Evolutionary conservation across 2,888 invertebrate genomes (phyloP), one percentile per base, ranked within the genome.

Genomic region (Callosobruchus maculatus): DNA sequence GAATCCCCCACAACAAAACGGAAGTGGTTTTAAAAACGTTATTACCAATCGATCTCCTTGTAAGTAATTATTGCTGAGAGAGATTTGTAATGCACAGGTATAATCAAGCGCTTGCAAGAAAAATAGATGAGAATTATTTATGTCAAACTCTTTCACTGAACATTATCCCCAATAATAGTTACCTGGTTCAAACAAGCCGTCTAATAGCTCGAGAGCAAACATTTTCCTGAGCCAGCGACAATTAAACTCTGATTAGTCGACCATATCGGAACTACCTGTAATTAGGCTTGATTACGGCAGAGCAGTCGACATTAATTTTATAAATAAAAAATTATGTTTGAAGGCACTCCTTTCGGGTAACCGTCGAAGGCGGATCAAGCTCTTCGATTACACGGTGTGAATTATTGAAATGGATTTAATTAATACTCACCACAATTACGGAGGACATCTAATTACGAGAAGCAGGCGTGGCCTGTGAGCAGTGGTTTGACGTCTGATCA

Each of bases 221-320:
- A 49, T 49, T 49, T 49, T 49, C 49, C 18, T n/a, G 49, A 49
- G 13, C 49, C 49, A 49, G 13, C 69, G 71, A 71, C 72, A 78
- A 77, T 78, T 77, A 77, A 79, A 77, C 75, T 72, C 71, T 70
- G 77, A 74, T 76, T 74, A 74, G 72, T 72, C 72, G 74, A 76
- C 77, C 79, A 76, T 77, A 74, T 75, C 77, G 77, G 77, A 49
- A 49, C 49, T 49, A 49, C 49, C 49, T 49, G 13, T 49, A 49
- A 49, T 49, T 13, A 49, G 13, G 49, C 49, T 49, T 49, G 13
- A 49, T 49, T 72, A 70, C 67, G 71, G 70, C 69, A 66, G 26
- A 68, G 70, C 72, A 70, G 67, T 67, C 70, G 72, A 69, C 77
- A 76, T 76, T 77, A 76, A 76, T 77, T 76, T 75, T 72, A 76